Evolutionary conservation across 2,113 vertebrate genomes (phyloP).

Genomic region (Jaculus jaculus): DNA sequence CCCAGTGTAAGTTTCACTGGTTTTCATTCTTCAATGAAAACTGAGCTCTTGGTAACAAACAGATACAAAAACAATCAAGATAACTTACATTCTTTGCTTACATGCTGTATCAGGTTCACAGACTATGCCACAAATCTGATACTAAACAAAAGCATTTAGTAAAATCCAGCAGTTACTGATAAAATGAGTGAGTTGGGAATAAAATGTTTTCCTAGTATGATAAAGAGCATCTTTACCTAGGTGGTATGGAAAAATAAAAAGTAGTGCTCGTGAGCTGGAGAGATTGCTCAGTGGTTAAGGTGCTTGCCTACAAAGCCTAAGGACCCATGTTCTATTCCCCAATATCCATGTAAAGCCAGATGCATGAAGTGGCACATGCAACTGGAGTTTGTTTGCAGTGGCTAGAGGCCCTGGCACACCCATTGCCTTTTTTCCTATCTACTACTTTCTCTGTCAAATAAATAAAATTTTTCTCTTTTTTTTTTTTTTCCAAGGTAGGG

Average conservation of each 20-base stretch:
- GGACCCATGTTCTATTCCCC: too few relatives aligned
- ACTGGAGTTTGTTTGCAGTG: too few relatives aligned
- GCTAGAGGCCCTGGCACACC: too few relatives aligned
- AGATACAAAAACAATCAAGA: background rate
- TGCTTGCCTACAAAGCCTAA: too few relatives aligned
- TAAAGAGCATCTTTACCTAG: background rate
- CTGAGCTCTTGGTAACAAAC: background rate
- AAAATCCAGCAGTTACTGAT: constrained; percentile 4
- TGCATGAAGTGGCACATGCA: too few relatives aligned
- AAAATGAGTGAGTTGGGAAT: constrained; percentile 9
- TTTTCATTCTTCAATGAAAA: constrained; percentile 45
- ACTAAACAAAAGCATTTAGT: background rate
- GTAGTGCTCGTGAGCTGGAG: too few relatives aligned
- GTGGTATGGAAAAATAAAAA: background rate
- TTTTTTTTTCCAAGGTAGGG: too few relatives aligned
- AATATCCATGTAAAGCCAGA: too few relatives aligned
- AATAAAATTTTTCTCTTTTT: too few relatives aligned
- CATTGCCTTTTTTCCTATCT: too few relatives aligned
- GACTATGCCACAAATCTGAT: background rate
- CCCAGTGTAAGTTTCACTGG: constrained; percentile 49
- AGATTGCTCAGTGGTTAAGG: too few relatives aligned
- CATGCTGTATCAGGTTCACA: background rate
- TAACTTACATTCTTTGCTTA: background rate
- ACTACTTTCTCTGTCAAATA: too few relatives aligned
- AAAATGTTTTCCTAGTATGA: constrained; percentile 6